Evolutionary conservation across 2,888 invertebrate genomes (phyloP).

Genomic region (Uropetala carovei): DNA sequence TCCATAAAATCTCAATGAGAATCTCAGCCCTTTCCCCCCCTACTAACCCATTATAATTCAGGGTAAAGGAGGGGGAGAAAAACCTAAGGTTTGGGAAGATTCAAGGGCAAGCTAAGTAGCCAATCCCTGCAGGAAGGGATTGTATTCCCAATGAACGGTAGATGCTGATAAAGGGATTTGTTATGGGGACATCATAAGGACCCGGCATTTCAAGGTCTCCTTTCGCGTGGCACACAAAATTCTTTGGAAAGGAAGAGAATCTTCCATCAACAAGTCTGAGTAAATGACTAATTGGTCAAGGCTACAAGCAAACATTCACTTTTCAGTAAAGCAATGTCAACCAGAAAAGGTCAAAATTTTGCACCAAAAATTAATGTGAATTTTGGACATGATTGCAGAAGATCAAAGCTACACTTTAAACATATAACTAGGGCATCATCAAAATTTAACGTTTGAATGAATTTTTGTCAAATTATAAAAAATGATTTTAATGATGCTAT

Average conservation of each 20-base stretch:
- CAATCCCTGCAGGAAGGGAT: slow-evolving; percentile 55
- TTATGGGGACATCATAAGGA: slow-evolving; percentile 24
- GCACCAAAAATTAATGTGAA: not conserved
- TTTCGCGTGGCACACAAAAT: slow-evolving; percentile 34
- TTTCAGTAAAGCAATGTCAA: not conserved
- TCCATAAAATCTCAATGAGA: slow-evolving; percentile 35
- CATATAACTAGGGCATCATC: not conserved
- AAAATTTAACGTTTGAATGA: not conserved
- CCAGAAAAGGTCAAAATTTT: not conserved
- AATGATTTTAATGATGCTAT: not conserved
- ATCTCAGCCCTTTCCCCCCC: slow-evolving; percentile 55
- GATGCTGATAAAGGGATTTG: slow-evolving; percentile 44
- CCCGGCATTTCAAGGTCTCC: slow-evolving; percentile 36
- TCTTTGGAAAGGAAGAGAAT: slow-evolving; percentile 44
- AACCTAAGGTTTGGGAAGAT: slow-evolving; percentile 49
- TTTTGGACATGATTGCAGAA: not conserved
- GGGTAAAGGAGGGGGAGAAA: slow-evolving; percentile 48
- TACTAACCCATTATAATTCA: slow-evolving; percentile 48
- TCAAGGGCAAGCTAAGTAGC: slow-evolving; percentile 51
- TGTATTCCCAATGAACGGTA: slow-evolving; percentile 4
- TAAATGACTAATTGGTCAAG: slow-evolving; percentile 12
- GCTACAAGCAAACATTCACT: slow-evolving; percentile 28
- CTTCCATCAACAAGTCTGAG: slow-evolving; percentile 41
- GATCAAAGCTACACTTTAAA: not conserved
- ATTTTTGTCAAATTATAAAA: not conserved